A percentile compares a stretch with the other conserved stretches of the same genome.
These are phyloP conservation scores for Grammomys surdaster DNA, from an alignment of 2,113 vertebrate species.

Conservation along the genomic window DNA sequence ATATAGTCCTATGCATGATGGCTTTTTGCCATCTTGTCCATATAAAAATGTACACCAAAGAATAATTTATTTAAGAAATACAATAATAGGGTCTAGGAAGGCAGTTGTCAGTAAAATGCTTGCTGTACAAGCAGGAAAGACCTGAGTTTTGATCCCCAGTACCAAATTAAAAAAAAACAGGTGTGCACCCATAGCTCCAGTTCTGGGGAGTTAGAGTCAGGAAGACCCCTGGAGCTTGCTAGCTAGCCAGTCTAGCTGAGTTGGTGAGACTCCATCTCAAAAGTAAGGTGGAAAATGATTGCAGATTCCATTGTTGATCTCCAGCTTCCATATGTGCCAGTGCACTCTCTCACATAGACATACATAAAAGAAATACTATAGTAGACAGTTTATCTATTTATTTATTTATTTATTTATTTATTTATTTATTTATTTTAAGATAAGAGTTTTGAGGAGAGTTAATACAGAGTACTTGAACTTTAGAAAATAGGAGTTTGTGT, in stretches of 20 bases:
- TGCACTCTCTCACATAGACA: no score
- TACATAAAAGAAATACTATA: neutral
- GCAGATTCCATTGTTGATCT: neutral
- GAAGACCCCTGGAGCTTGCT: neutral
- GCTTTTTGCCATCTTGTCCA: neutral
- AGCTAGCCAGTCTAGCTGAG: neutral
- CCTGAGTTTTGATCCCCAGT: neutral
- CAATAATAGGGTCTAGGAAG: neutral
- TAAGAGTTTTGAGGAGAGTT: conserved; percentile 21
- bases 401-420: no score
- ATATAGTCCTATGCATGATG: neutral
- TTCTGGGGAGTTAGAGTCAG: neutral
- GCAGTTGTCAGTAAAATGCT: neutral
- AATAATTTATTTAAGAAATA: conserved; percentile 31
- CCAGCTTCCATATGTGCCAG: neutral
- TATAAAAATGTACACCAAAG: neutral
- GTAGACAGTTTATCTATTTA: conserved; percentile 29
- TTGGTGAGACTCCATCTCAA: neutral
- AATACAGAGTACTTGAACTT: neutral
- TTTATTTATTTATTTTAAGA: no score
- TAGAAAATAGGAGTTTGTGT: conserved; percentile 21
- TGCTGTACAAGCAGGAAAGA: neutral
- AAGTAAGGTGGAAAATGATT: neutral
- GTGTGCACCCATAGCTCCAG: no score
- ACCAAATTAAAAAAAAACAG: neutral